Evolutionary conservation across 2,797 vertebrate genomes (phyloP).

Genomic region (Pipistrellus kuhlii): DNA sequence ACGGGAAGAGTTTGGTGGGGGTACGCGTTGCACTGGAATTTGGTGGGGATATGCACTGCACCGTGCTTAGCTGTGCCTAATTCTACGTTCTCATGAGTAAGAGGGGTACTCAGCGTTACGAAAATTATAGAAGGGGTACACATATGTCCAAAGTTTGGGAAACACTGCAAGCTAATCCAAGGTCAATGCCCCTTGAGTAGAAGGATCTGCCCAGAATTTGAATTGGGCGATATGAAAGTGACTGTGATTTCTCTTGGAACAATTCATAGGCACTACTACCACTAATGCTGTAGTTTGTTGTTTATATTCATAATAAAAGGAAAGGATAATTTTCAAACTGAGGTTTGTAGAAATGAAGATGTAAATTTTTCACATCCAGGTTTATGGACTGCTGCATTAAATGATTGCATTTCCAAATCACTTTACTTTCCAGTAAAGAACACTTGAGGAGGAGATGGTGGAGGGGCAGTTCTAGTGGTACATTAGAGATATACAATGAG

Average conservation of each 20-base stretch:
- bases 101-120: no score
- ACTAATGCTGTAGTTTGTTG: background rate
- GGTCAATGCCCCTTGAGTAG: background rate
- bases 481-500: background rate
- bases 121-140: no score
- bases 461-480: no score
- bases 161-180: conserved; percentile 18
- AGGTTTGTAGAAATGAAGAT: conserved; percentile 47
- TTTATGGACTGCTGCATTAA: background rate
- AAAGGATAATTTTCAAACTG: conserved; percentile 42
- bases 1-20: no score
- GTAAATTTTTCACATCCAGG: background rate
- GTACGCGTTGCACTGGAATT: no score
- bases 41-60: no score
- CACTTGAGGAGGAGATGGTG: background rate
- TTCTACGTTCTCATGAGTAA: no score
- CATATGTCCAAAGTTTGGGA: no score
- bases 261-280: background rate
- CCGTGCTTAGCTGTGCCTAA: no score
- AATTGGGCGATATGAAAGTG: background rate
- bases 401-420: background rate
- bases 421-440: background rate
- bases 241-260: background rate
- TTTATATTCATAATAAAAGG: background rate
- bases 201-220: conserved; percentile 14